Base-by-base conservation (phyloP, 2,888 invertebrate genomes). In the Acrobasis suavella region DNA sequence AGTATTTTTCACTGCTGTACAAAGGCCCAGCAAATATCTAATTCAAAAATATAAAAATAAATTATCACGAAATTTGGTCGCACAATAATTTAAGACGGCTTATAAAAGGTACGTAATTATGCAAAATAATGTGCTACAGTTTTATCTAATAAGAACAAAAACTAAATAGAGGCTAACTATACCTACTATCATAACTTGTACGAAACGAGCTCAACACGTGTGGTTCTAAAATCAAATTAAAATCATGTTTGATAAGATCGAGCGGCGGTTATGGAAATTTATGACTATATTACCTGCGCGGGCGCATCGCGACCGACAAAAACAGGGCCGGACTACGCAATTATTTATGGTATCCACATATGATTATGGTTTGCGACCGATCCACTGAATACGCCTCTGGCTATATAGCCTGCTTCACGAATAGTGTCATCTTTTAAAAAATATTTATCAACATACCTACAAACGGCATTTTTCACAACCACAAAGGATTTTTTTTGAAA, bases 161-260 rank as follows among this genome's bases (percentile, higher is more conserved):
- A 42, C 32, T 32, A 32, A 49, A 49, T 49, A 49, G 58, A 50
- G 17, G 7, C 14, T 16, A n/a, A 67, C 73, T 74, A 81, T 87
- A 84, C 85, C 86, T 85, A 88, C 82, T 72, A 75, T 82, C 90
- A 83, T 92, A 91, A 91, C 88, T 92, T 81, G 84, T 74, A 58
- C 73, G 75, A 82, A 90, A 85, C 85, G 81, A 77, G 82, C 85
- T 85, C 88, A 84, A 91, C 91, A 91, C 91, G 91, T 91, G 91
- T 89, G 91, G 91, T 76, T 89, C 87, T 86, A 74, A 89, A 91
- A 92, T 91, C 92, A 91, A 92, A 92, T 92, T 92, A 91, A 92
- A 92, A 91, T 90, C 91, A 89, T 91, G 89, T 90, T 91, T 90
- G 91, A 92, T 92, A 92, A 91, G 89, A 92, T 92, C 92, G 90